These are phyloP conservation scores for Cheilosia grossa DNA, from an alignment of 2,888 invertebrate genomes.

Conservation along the genomic window DNA sequence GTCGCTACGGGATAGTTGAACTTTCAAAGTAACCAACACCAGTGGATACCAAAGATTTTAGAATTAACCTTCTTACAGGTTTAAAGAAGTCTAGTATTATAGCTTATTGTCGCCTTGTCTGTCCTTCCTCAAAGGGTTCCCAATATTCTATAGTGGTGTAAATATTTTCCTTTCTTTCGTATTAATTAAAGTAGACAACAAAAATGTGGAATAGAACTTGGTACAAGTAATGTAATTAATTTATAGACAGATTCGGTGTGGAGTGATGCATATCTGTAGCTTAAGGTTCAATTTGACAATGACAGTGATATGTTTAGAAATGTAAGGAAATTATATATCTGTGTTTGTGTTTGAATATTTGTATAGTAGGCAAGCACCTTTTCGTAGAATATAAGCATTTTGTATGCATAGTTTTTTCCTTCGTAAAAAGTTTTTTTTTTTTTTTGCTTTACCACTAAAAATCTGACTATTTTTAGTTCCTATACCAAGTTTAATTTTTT, in stretches of 20 bases:
- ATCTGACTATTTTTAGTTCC: no score
- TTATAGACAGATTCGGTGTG: background rate
- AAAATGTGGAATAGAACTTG: background rate
- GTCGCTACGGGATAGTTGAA: constrained; percentile 86
- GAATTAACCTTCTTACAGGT: constrained; percentile 20
- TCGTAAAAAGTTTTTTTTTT: no score
- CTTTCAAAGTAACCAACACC: constrained; percentile 58
- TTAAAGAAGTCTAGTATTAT: constrained; percentile 18
- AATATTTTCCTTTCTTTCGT: constrained; percentile 26
- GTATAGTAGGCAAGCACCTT: background rate
- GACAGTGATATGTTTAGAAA: constrained; percentile 36
- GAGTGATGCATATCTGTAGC: constrained; percentile 5
- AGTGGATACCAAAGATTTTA: constrained; percentile 68
- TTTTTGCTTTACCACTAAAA: background rate
- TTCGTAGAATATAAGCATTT: background rate
- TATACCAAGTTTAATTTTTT: no score
- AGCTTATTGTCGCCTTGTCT: constrained; percentile 55
- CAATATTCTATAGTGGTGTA: constrained; percentile 56
- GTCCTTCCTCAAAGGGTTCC: constrained; percentile 47
- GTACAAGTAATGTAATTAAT: no score
- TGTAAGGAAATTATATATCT: constrained; percentile 8
- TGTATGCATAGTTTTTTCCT: background rate
- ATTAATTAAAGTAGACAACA: no score
- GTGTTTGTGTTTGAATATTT: background rate
- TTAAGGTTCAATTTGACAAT: constrained; percentile 28